These are phyloP conservation scores for Rosalia funebris DNA, from an alignment of 2,888 invertebrate genomes.

Conservation along the genomic window DNA sequence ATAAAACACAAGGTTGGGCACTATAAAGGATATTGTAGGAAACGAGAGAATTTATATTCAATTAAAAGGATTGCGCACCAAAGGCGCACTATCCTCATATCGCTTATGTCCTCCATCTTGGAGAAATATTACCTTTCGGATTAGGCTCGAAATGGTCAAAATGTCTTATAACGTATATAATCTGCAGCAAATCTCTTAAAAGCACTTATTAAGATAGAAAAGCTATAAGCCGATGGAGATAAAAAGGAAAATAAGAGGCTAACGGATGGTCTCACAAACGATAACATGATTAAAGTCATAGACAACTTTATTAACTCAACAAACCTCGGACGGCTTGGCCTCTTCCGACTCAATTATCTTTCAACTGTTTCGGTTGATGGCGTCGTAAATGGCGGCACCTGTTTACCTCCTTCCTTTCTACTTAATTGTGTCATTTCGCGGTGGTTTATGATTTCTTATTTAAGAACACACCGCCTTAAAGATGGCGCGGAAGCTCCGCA, in stretches of 20 bases:
- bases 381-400: conserved; percentile 26
- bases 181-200: conserved; percentile 29
- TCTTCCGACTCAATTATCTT: conserved; percentile 30
- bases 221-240: conserved; percentile 36
- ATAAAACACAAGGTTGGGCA: too few species aligned
- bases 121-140: conserved; percentile 33
- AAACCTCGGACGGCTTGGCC: conserved; percentile 19
- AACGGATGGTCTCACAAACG: conserved; percentile 48
- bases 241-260: conserved; percentile 35
- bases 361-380: conserved; percentile 31
- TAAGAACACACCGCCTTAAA: too few species aligned
- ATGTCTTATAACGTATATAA: conserved; percentile 24
- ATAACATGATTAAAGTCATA: conserved; percentile 56
- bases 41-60: conserved; percentile 6
- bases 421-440: conserved; percentile 17
- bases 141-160: conserved; percentile 29
- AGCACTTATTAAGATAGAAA: conserved; percentile 39
- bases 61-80: conserved; percentile 7
- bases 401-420: conserved; percentile 18
- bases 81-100: neutral
- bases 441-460: conserved; percentile 12
- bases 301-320: conserved; percentile 55
- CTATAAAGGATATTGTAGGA: too few species aligned
- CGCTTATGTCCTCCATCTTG: conserved; percentile 24
- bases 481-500: too few species aligned